phyloP scores from a whole-genome alignment of 2,888 invertebrate genomes.

The Melipona beecheii region DNA sequence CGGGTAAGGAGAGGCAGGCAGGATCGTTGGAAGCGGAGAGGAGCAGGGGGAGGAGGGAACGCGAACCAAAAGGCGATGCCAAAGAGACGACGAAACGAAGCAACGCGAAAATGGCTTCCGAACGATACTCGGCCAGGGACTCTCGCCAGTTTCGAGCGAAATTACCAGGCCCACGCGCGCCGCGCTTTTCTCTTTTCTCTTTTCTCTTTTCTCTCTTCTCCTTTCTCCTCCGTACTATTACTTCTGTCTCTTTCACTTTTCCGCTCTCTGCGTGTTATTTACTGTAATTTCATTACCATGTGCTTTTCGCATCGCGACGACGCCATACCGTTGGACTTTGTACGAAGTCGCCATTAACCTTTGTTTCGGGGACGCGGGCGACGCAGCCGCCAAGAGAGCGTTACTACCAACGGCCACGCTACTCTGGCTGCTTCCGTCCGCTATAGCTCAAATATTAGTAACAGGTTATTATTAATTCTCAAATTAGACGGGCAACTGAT shows the following conservation, averaged over 20 bases:
- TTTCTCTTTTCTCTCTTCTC: not conserved
- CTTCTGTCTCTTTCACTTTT: not conserved
- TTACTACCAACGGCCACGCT: not conserved
- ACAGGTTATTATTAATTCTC: slow-evolving; percentile 57
- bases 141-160: slow-evolving; percentile 70
- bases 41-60: slow-evolving; percentile 17
- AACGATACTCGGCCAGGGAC: slow-evolving; percentile 68
- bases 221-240: not conserved
- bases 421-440: not conserved
- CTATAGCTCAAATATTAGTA: slow-evolving; percentile 47
- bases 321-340: slow-evolving; percentile 51
- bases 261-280: slow-evolving; percentile 51
- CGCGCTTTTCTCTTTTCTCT: not conserved
- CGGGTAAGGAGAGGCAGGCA: slow-evolving; percentile 57
- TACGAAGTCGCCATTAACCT: slow-evolving; percentile 67
- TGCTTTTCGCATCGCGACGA: slow-evolving; percentile 41
- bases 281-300: slow-evolving; percentile 68
- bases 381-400: not conserved
- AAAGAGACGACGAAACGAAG: slow-evolving; percentile 74
- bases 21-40: slow-evolving; percentile 31
- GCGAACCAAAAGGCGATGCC: slow-evolving; percentile 70
- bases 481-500: slow-evolving; percentile 53
- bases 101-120: slow-evolving; percentile 73
- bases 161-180: slow-evolving; percentile 57
- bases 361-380: slow-evolving; percentile 43